Conservation (phyloP, 2,113 vertebrate genomes). For the Potamarius usumacintae region DNA sequence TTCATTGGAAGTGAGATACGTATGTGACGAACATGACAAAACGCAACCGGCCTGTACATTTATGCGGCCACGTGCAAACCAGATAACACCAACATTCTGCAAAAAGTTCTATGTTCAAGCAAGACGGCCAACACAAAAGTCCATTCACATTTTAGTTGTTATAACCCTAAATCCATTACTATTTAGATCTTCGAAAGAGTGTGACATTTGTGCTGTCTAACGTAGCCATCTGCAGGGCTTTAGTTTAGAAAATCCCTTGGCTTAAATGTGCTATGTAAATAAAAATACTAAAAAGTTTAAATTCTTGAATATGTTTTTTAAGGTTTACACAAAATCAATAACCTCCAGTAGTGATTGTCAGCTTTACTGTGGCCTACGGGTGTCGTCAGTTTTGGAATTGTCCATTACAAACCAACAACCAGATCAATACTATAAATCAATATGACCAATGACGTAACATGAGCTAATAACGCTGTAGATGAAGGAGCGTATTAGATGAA, state of each 20-base stretch:
- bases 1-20: slow-evolving; percentile 14
- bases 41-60: not conserved
- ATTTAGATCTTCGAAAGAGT: not conserved
- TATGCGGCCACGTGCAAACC: not conserved
- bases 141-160: not conserved
- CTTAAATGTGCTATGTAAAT: not conserved
- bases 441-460: slow-evolving; percentile 39
- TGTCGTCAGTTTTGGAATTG: slow-evolving; percentile 40
- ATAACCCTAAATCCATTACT: not conserved
- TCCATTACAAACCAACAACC: slow-evolving; percentile 51
- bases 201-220: not conserved
- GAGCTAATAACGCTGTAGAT: slow-evolving; percentile 36
- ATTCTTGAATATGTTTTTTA: slow-evolving; percentile 7
- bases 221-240: not conserved
- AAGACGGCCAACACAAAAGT: not conserved
- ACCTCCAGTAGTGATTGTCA: slow-evolving; percentile 24
- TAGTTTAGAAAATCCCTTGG: not conserved
- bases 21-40: not conserved
- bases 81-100: not conserved
- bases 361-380: slow-evolving; percentile 28
- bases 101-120: not conserved
- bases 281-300: not conserved
- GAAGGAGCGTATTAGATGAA: not conserved
- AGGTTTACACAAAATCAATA: slow-evolving; percentile 32
- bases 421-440: slow-evolving; percentile 47